Conservation (phyloP, 2,888 invertebrate species). For the Cheilosia pagana region DNA sequence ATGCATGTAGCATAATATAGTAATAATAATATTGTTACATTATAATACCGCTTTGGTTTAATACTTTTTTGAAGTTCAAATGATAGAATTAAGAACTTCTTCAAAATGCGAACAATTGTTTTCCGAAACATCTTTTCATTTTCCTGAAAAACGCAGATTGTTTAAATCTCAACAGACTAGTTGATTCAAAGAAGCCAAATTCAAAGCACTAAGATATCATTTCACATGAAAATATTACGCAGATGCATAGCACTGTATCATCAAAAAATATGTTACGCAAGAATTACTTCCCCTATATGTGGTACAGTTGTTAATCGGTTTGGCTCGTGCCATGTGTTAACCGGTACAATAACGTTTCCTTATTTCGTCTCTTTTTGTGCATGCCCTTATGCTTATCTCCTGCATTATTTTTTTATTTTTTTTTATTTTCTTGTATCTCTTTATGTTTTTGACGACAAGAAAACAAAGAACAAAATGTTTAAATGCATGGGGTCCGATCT, state of each 20-base stretch:
- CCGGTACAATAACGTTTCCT: slow-evolving; percentile 5
- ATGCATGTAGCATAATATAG: too few relatives aligned
- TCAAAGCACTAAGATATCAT: too few relatives aligned
- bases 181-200: too few relatives aligned
- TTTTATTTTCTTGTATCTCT: background rate
- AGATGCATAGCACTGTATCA: background rate
- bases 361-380: background rate
- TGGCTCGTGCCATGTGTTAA: slow-evolving; percentile 41
- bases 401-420: background rate
- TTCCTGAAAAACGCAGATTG: too few relatives aligned
- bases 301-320: slow-evolving; percentile 22
- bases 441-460: background rate
- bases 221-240: too few relatives aligned
- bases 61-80: too few relatives aligned
- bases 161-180: too few relatives aligned
- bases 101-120: too few relatives aligned
- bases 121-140: too few relatives aligned
- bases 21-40: too few relatives aligned
- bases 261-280: background rate
- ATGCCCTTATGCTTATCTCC: background rate
- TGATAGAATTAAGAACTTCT: too few relatives aligned
- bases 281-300: slow-evolving; percentile 10
- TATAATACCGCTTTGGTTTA: too few relatives aligned
- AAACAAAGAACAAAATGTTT: slow-evolving; percentile 1
- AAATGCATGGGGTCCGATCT: slow-evolving; percentile 4